Base-by-base conservation (phyloP, 2,888 invertebrate species). In the Philaethria dido region DNA sequence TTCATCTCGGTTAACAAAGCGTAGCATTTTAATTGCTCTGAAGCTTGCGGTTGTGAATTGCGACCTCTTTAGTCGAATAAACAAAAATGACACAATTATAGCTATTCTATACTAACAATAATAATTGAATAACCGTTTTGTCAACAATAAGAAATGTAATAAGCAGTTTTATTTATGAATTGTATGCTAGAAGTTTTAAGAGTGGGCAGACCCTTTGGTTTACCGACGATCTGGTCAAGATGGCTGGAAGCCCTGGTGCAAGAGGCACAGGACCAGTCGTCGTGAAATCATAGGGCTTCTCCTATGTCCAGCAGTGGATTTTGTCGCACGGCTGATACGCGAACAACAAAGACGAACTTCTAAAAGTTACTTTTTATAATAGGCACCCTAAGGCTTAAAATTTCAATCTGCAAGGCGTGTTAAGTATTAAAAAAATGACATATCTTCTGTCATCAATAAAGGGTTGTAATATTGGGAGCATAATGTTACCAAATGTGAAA, bases 1-100 rank as follows among this genome's bases (percentile, higher is more conserved):
- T 60, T 60, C 45, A 29, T 13, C 45, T 29, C 20, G 45, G 54
- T 63, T 42, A 47, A 45, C 64, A 47, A 62, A 64, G 63, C 70
- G 60, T 69, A 57, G 62, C 55, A 57, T 63, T 69, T 70, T 70
- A 70, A 70, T 70, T 70, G 70, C 42, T 70, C 44, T 48, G 47
- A 44, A 60, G 45, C 44, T 29, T 29, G 57, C 36, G 64, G 18
- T 18, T 44, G 60, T 42, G 50, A 48, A 54, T 52, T 11, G 60
- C 52, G 64, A 65, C 60, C 60, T 60, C 48, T 60, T 64, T 65
- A 44, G n/a, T 0, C 1, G 57, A 39, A 45, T 47, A 60, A 60
- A 60, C 44, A 60, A 45, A 47, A 47, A 18, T 47, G 60, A 60
- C 18, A 18, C 45, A 45, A 47, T 60, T 60, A 60, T 39, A 45